A percentile compares a stretch with the other conserved stretches of the same genome.
Evolutionary conservation across 2,888 invertebrate species (phyloP).

Genomic region (Pristionchus mayeri): DNA sequence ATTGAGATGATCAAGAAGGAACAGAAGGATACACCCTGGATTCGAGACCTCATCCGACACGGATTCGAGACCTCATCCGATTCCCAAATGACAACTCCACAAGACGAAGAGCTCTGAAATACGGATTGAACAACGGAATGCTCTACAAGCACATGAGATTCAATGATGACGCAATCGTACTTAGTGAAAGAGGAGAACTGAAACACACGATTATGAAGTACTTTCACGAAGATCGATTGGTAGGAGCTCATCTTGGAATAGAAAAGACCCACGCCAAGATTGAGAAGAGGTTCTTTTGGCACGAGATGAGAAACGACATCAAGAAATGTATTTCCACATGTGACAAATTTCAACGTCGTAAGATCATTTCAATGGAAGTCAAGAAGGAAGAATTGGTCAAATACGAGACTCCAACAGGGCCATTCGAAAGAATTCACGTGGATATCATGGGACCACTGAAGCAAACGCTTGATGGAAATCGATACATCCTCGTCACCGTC

Average conservation of each 20-base stretch:
- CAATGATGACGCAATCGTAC: not conserved
- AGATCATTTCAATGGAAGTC: conserved; percentile 8
- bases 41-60: no score
- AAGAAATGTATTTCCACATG: conserved; percentile 48
- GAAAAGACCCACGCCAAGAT: conserved; percentile 55
- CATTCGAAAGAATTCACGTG: conserved; percentile 52
- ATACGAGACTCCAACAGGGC: not conserved
- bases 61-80: no score
- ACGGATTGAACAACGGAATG: not conserved
- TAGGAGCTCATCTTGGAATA: conserved; percentile 58
- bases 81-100: no score
- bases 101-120: not conserved
- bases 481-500: conserved; percentile 51
- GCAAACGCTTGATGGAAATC: conserved; percentile 50
- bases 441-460: conserved; percentile 56
- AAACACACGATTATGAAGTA: not conserved
- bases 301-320: conserved; percentile 51
- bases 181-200: not conserved
- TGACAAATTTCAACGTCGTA: conserved; percentile 54
- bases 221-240: conserved; percentile 54
- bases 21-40: no score
- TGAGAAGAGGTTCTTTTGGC: conserved; percentile 53
- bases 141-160: not conserved
- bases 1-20: no score
- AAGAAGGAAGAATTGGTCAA: conserved; percentile 51